Evolutionary conservation across 2,888 invertebrate species (phyloP), one percentile per base, ranked within the genome.

Genomic region (Aspidiotus rigidus): DNA sequence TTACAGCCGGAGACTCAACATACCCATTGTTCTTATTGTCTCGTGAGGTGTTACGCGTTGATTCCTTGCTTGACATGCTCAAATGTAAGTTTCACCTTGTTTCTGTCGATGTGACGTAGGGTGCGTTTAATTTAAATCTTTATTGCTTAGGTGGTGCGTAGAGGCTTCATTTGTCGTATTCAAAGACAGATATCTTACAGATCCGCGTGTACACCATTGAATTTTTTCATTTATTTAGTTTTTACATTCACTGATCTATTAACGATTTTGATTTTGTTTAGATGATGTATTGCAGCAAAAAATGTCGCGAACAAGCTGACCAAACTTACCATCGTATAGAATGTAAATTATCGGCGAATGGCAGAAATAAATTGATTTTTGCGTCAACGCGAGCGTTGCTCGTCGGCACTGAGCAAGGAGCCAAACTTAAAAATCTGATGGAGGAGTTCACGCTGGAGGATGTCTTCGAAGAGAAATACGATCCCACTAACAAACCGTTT

Each of bases 321-420:
- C 77, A 81, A 54, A 80, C 81, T 16, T 90, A 88, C 77, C 95
- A 96, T 77, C 80, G 81, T 72, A 81, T 85, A 72, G 93, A 94
- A 80, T 94, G 93, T 76, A 77, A 81, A 0, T 79, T 91, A 62
- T 81, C 89, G 74, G 80, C 83, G 44, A 80, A 83, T 39, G 77
- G 84, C 83, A 62, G 86, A 88, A 77, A 79, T 89, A 8, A 86
- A 87, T 74, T 77, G 87, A 40, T 79, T 88, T 28, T 28, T 28
- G 28, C 28, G n/a, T 85, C 87, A n/a, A 75, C 89, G 71, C 82
- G 87, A 75, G 83, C 86, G 5, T 82, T 82, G 1, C 75, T 86
- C 39, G 75, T 78, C 11, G 82, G 83, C 0, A 72, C 82, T 60
- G 77, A 77, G 75, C 74, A 76, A 72, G 76, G 78, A 70, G 76